Base-by-base conservation (phyloP, 2,113 vertebrate genomes). In the Seriola dumerili region DNA sequence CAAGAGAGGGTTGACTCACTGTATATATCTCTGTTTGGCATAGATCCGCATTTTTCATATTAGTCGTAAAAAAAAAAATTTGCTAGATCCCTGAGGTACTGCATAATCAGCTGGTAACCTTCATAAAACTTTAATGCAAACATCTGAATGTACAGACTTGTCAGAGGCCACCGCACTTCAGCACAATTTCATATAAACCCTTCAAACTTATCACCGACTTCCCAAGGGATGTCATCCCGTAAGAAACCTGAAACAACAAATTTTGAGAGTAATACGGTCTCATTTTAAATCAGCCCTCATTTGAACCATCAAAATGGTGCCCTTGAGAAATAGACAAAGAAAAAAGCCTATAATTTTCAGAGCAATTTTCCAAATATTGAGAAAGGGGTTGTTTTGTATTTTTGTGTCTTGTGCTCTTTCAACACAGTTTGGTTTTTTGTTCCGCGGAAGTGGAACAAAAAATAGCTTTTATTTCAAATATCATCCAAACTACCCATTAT, bases 61-160 rank as follows among this genome's bases (percentile, higher is more conserved):
- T 54, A 54, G 71, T 70, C 50, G 2, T 57, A 61, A 80, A 74
- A 85, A 74, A 85, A 81, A 83, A 77, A 87, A 81, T 44, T 84
- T 75, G n/a, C 38, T 55, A 6, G 21, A 73, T 89, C 70, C 67
- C 85, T 10, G 52, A 74, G 34, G 77, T 75, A 29, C 34, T 72
- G 80, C 75, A 85, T 89, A 83, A 90, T 90, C 77, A 78, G 77
- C 65, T 54, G 42, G 70, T 79, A 87, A 88, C 89, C 75, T 90
- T 90, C 81, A 89, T 88, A 57, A 83, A 83, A 88, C 8, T 70
- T 87, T 66, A 83, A 86, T 78, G 67, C 78, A 84, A 81, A 84
- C 69, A 84, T 80, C 62, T 76, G 54, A 88, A 74, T 40, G 74
- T 68, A 65, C 23, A 76, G 67, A 72, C 72, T 70, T 79, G 73